Evolutionary conservation across 1,140 invertebrate genomes (phyloP).

Genomic region (Trichonephila clavata): DNA sequence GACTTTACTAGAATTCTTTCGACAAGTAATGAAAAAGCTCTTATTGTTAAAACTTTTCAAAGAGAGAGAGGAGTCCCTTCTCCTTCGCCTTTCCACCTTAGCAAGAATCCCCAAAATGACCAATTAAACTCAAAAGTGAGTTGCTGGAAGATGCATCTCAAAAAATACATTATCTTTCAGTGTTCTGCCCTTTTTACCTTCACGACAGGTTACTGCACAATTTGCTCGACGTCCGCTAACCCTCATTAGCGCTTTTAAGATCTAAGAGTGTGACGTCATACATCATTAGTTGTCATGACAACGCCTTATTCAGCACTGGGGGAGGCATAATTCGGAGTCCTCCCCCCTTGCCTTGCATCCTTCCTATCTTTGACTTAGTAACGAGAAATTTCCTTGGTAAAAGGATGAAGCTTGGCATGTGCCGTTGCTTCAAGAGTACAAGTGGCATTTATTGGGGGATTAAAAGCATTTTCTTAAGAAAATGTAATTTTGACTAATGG

Average conservation of each 20-base stretch:
- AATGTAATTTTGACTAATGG: neutral
- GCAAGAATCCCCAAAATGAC: slow-evolving; percentile 61
- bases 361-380: slow-evolving; percentile 61
- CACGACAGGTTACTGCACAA: slow-evolving; percentile 47
- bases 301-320: slow-evolving; percentile 72
- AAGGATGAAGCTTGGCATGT: neutral
- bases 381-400: slow-evolving; percentile 32
- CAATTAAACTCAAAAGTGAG: slow-evolving; percentile 71
- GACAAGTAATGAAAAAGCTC: slow-evolving; percentile 1
- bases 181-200: slow-evolving; percentile 23
- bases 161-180: slow-evolving; percentile 44
- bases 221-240: slow-evolving; percentile 43
- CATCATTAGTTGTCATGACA: slow-evolving; percentile 71
- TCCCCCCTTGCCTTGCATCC: neutral
- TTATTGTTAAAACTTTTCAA: slow-evolving; percentile 10
- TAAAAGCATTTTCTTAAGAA: slow-evolving; percentile 26
- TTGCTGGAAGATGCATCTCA: neutral
- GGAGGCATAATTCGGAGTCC: slow-evolving; percentile 12
- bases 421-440: neutral
- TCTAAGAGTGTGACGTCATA: slow-evolving; percentile 57
- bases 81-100: too few relatives aligned
- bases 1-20: neutral
- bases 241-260: slow-evolving; percentile 76
- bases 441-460: slow-evolving; percentile 13
- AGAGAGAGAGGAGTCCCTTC: neutral